Conservation (phyloP, 2,888 invertebrate genomes). For the Orthosia incerta region DNA sequence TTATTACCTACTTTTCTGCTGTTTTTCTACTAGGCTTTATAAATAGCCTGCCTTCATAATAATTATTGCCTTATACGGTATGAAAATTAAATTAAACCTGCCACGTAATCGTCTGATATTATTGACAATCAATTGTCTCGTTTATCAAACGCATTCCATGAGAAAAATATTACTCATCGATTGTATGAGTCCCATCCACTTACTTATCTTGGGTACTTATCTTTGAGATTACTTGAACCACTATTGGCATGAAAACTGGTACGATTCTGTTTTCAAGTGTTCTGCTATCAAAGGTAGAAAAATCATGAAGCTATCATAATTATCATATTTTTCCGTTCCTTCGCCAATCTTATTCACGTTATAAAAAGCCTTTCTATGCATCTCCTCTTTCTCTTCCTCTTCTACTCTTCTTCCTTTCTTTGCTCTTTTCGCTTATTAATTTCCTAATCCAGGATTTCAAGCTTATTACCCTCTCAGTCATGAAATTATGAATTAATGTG, state of each 20-base stretch:
- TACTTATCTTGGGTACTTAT: conserved; percentile 49
- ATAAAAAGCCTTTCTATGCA: background rate
- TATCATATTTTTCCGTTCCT: conserved; percentile 7
- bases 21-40: background rate
- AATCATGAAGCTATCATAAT: background rate
- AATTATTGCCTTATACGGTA: background rate
- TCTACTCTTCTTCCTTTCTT: no score
- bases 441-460: background rate
- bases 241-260: conserved; percentile 22
- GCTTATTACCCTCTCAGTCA: no score
- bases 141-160: conserved; percentile 58
- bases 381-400: no score
- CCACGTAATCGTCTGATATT: conserved; percentile 27
- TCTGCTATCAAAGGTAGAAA: conserved; percentile 1
- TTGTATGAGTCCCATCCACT: conserved; percentile 20
- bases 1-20: conserved; percentile 20
- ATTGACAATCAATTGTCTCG: conserved; percentile 36
- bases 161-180: conserved; percentile 60
- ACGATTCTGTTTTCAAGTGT: conserved; percentile 25
- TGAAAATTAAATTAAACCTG: conserved; percentile 22
- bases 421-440: no score
- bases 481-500: background rate
- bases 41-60: background rate
- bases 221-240: conserved; percentile 46
- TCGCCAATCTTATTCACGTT: background rate